Base-by-base conservation (phyloP, 2,113 vertebrate genomes). In the Sebastes fasciatus region DNA sequence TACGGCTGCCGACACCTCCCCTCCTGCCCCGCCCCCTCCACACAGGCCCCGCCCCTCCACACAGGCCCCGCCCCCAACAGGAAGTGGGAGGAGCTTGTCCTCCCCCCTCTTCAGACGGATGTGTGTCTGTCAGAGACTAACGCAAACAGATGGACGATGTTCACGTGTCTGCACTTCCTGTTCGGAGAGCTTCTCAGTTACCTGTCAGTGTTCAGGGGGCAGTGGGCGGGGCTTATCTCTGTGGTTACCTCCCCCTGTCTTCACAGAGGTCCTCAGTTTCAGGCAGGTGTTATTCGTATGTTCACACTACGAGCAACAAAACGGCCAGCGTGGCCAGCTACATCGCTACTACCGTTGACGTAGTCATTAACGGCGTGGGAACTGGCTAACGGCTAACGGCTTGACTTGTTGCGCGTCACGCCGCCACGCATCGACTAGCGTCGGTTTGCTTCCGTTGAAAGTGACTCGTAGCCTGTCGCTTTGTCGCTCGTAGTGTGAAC, bases 71-170 rank as follows among this genome's bases (percentile, higher is more conserved):
- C 16, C 54, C 8, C 8, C 16, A 7, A 21, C 46, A 72, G 55
- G 49, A 65, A 23, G 61, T 64, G 46, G 84, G 75, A 80, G 72
- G 77, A 73, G 76, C 79, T 40, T 40, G 26, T 52, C 17, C 17
- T 13, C 42, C 21, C 26, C 4, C 43, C 11, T 2, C 49, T 10
- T 19, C 17, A 51, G 68, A 88, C 64, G 52, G 54, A 51, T 16
- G 5, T 54, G 23, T 13, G 76, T 49, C 74, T 68, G 64, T 68
- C 68, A 63, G 55, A 76, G 73, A 78, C 73, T 26, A 21, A 74
- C 0, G 23, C 68, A 68, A 76, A 70, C 79, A 62, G 26, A 64
- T 4, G 17, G 49, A 77, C 46, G 1, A 52, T 57, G 34, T 26
- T 77, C n/a, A 19, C 6, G 45, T 67, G 66, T 64, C 26, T 74